Evolutionary conservation across 2,888 invertebrate species (phyloP), one percentile per base, ranked within the genome.

Genomic region (Heliconius ismenius): DNA sequence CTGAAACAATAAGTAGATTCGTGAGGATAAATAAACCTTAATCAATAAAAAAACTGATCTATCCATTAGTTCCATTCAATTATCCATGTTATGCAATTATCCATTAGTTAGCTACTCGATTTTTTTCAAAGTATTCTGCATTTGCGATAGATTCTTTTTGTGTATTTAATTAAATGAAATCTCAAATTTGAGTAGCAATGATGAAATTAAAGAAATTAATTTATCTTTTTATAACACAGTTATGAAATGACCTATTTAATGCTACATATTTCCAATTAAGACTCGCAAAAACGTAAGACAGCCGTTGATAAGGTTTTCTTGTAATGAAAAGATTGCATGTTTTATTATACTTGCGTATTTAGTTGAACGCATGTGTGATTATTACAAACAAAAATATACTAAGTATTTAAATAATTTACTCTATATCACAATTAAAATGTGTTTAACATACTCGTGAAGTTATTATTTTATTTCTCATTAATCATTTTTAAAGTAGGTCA

Each of bases 401-500:
- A 60, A 24, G 24, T 28, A 64, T 65, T 21, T 11, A 39, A 67
- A 39, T 39, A 7, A 39, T 11, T 26, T 1, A 11, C n/a, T 64
- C 13, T 24, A 63, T 21, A 26, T 43, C 11, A n/a, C 18, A 54
- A 74, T 65, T 64, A 54, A 69, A 69, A 69, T n/a, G 68, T 28
- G 6, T 54, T 49, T n/a, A 49, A 54, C 24, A 28, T 58, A 24
- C n/a, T 58, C n/a, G n/a, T n/a, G 24, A 10, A 21, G 32, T 32
- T 32, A 58, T 36, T 36, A 32, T 43, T 39, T 39, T 62, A 43
- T 21, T 36, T 63, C 18, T 73, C 26, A 26, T 26, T 26, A 63
- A 62, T 63, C 21, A 62, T 26, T 63, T 69, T 67, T 72, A 39
- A 58, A 75, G 68, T 73, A 69, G 65, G 74, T 77, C 49, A 75